Conservation (phyloP, 23 tunicate genomes). For the Ascidia mentula region DNA sequence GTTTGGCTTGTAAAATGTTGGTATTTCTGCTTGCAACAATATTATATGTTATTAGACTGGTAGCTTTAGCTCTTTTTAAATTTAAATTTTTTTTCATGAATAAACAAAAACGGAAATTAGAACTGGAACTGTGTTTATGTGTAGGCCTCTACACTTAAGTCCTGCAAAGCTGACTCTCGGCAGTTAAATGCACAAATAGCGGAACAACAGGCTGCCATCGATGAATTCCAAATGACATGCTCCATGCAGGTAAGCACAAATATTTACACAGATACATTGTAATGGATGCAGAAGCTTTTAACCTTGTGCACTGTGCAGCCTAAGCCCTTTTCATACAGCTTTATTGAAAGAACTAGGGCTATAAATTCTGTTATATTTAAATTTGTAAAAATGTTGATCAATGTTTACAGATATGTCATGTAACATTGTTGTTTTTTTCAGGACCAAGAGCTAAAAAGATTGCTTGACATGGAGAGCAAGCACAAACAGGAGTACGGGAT, state of each 20-base stretch:
- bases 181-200: constrained; percentile 1
- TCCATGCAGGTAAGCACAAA: neutral
- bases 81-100: too few relatives aligned
- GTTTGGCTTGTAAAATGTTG: too few relatives aligned
- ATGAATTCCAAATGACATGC: neutral
- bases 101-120: too few relatives aligned
- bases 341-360: neutral
- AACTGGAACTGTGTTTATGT: too few relatives aligned
- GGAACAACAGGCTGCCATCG: neutral
- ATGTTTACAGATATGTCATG: neutral
- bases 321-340: too few relatives aligned
- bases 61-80: too few relatives aligned
- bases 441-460: neutral
- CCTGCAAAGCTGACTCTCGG: neutral
- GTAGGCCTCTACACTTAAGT: neutral
- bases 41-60: too few relatives aligned
- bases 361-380: neutral
- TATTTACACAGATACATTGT: too few relatives aligned
- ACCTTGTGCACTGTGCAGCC: too few relatives aligned
- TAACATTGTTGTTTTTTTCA: neutral
- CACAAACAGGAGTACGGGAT: neutral
- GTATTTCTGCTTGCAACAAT: too few relatives aligned
- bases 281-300: too few relatives aligned
- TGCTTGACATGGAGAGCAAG: neutral
- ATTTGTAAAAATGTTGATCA: neutral